Conservation (phyloP, 2,113 vertebrate genomes). For the Bubo bubo region DNA sequence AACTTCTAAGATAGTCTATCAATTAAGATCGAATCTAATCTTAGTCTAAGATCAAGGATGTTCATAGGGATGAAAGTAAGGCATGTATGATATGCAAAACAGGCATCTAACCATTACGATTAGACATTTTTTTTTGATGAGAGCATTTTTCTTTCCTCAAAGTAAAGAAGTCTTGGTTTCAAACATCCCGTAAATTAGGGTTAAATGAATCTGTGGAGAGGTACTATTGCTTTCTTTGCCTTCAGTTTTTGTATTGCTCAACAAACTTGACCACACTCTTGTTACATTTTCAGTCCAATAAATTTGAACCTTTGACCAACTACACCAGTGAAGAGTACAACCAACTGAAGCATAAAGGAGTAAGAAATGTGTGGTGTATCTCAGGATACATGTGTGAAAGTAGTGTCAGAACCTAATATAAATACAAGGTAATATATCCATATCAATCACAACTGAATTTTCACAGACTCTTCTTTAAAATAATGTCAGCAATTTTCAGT, state of each 20-base stretch:
- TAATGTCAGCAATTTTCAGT: background rate
- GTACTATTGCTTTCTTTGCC: background rate
- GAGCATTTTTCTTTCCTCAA: background rate
- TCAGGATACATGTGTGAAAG: background rate
- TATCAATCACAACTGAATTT: background rate
- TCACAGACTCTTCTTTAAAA: background rate
- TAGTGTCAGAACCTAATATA: background rate
- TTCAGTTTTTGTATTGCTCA: background rate
- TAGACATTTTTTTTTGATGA: background rate
- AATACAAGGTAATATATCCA: background rate
- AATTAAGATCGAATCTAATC: background rate
- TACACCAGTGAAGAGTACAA: background rate
- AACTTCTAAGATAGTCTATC: background rate
- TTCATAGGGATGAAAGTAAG: background rate
- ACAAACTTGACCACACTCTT: background rate
- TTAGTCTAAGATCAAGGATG: background rate
- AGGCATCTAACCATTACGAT: background rate
- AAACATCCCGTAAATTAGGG: background rate
- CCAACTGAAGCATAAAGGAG: background rate
- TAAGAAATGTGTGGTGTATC: background rate
- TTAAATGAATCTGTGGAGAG: background rate
- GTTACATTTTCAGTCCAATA: background rate
- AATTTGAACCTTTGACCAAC: background rate
- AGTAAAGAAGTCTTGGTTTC: background rate
- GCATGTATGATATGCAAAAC: rapidly evolving